Conservation (phyloP, 2,113 vertebrate species). For the Grammomys dolichurus region DNA sequence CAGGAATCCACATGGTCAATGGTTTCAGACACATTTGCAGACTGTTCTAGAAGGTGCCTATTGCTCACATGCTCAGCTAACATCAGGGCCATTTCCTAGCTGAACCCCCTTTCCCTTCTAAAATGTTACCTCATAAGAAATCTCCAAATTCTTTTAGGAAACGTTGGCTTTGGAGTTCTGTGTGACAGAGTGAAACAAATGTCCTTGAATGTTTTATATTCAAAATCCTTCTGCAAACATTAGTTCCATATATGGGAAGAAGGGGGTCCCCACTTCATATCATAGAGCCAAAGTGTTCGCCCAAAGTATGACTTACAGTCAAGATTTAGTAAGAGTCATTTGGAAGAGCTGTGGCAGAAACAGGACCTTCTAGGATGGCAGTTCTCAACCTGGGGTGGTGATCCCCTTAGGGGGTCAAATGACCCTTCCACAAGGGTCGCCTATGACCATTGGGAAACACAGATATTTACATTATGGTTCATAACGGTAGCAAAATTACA, state of each 20-base stretch:
- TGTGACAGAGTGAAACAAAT: neutral
- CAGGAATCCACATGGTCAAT: neutral
- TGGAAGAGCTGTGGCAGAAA: neutral
- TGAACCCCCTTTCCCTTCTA: neutral
- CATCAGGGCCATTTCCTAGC: neutral
- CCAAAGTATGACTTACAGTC: neutral
- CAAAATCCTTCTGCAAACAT: no score
- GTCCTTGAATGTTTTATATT: neutral
- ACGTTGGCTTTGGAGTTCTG: neutral
- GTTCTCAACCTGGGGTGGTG: no score
- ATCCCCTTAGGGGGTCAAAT: no score
- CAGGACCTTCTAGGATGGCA: neutral
- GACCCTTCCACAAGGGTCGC: neutral
- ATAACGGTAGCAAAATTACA: neutral
- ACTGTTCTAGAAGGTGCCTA: accelerated
- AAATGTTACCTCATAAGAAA: neutral
- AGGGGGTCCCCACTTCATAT: neutral
- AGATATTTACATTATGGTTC: neutral
- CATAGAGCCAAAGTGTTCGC: neutral
- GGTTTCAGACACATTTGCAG: neutral
- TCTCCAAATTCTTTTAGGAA: neutral
- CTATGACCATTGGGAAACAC: neutral
- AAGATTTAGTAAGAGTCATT: neutral
- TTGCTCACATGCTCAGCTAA: no score
- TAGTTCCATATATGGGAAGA: neutral